phyloP scores from a whole-genome alignment of 2,888 invertebrate species.

The Coecobrya sp. region DNA sequence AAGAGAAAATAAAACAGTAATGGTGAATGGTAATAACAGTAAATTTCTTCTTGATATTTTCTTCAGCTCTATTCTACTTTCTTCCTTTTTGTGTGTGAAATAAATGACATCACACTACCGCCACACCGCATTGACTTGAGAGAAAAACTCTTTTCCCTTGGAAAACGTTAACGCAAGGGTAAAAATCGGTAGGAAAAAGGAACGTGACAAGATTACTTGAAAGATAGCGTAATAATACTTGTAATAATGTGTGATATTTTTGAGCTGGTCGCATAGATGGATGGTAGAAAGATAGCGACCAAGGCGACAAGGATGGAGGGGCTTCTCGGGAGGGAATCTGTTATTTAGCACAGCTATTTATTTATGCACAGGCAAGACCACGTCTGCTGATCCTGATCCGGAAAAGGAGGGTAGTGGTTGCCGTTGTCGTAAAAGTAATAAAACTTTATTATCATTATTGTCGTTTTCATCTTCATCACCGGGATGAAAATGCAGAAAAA shows the following conservation, averaged over 20 bases:
- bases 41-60: slow-evolving; percentile 45
- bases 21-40: slow-evolving; percentile 56
- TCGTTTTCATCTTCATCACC: slow-evolving; percentile 57
- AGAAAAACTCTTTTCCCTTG: neutral
- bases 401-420: slow-evolving; percentile 71
- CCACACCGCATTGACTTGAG: neutral
- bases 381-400: slow-evolving; percentile 34
- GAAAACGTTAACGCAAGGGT: neutral
- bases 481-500: neutral
- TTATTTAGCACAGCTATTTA: slow-evolving; percentile 53
- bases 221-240: slow-evolving; percentile 46
- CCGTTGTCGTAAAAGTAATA: slow-evolving; percentile 68
- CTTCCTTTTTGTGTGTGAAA: neutral
- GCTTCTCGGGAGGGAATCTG: slow-evolving; percentile 23
- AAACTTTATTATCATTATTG: slow-evolving; percentile 70
- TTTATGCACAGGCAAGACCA: slow-evolving; percentile 26
- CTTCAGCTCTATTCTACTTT: slow-evolving; percentile 13
- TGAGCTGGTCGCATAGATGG: slow-evolving; percentile 19
- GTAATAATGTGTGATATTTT: slow-evolving; percentile 51
- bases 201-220: slow-evolving; percentile 63
- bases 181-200: slow-evolving; percentile 46
- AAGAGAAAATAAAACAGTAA: slow-evolving; percentile 49
- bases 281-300: slow-evolving; percentile 7
- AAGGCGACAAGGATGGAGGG: neutral
- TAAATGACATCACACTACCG: slow-evolving; percentile 3